Evolutionary conservation across 2,888 invertebrate genomes (phyloP), one percentile per base, ranked within the genome.

Genomic region (Cataglyphis cursor): DNA sequence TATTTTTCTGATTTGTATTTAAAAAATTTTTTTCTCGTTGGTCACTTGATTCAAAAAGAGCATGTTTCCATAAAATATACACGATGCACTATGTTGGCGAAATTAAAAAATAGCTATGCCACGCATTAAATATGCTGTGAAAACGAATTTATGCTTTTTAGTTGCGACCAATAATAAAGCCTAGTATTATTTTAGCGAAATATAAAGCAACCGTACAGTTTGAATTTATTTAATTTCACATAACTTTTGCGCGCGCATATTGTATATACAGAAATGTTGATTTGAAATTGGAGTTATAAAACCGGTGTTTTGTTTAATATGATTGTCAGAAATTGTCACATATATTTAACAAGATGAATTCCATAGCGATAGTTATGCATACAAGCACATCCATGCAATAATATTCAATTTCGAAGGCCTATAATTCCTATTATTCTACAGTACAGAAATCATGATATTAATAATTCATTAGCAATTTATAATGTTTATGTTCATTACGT

Each of bases 381-480:
- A 5, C 12, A 35, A 21, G 38, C 64, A 75, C 51, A 64, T 15
- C 41, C 35, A n/a, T 21, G 21, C 15, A 24, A n/a, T 15, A 64
- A 44, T 28, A n/a, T 78, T 12, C 31, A 44, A 78, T 44, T 78
- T 59, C n/a, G 68, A 78, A 78, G 44, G 78, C 31, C 57, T 66
- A 57, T 15, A 66, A 57, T 57, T 78, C n/a, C 76, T 59, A 59
- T 68, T 78, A 78, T 59, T 59, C 66, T 44, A 24, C 15, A 31
- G 44, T 57, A 76, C 41, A 66, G 57, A 78, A 44, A 68, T 78
- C 68, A 59, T 8, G 59, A 44, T 78, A 78, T 68, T 78, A 68
- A 78, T 44, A 21, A 78, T 78, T 78, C 44, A 78, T 10, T 68
- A 15, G 18, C 41, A 24, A 24, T 24, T 24, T 1, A 21, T 66